Base-by-base conservation (phyloP, 2,888 invertebrate species). In the Cephus runcator region DNA sequence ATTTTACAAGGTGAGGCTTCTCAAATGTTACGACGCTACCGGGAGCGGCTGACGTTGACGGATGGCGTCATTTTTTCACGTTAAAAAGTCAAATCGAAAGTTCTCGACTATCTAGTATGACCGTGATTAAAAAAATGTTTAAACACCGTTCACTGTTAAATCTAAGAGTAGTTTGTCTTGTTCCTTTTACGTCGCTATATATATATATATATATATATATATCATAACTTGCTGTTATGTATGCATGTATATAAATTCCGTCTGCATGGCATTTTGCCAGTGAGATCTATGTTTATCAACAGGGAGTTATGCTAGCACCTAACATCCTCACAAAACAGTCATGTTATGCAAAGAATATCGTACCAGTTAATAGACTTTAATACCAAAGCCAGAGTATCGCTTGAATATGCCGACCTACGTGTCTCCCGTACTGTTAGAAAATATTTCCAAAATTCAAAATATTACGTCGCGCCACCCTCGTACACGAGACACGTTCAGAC, bases 261-360 rank as follows among this genome's bases (percentile, higher is more conserved):
- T 34, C 23, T 36, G 73, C 31, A 76, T 86, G 87, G 87, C 87
- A 80, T 69, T 68, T 36, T 80, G 87, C 86, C 87, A 85, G 79
- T 78, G 77, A 74, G 34, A 69, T 85, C 80, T 78, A 81, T 84
- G 86, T 86, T 84, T 87, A 83, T 87, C 86, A 84, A 83, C 84
- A 80, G 73, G 78, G 79, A 82, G 81, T 84, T 83, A 83, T 82
- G 82, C 82, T 82, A 34, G 71, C 71, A 33, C 11, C 71, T 34
- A 23, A 33, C 31, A 33, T 31, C 71, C 71, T 33, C 71, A 23
- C 71, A 34, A 71, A 31, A 11, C 11, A 56, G 56, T 9, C 23
- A 23, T 56, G 23, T 56, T 56, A 56, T 23, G 23, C 56, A 56
- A 23, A 9, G 56, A 56, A 23, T 56, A 56, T 56, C 56, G 23